Conservation (phyloP, 1,140 invertebrate genomes). For the Acromyrmex charruanus region DNA sequence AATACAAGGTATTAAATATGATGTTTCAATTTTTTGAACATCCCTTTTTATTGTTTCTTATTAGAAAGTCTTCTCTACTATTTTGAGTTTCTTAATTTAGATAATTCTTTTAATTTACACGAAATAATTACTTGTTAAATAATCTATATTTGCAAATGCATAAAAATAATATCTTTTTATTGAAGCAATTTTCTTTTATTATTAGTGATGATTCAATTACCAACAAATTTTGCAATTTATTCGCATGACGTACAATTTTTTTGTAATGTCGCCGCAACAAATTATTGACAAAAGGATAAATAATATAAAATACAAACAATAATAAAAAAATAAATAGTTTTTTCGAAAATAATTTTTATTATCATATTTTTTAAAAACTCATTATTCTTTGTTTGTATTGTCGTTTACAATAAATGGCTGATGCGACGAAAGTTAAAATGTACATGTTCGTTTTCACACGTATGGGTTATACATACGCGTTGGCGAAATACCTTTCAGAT, state of each 20-base stretch:
- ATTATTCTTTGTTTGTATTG: neutral
- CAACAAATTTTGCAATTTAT: conserved; percentile 9
- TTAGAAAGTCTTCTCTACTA: neutral
- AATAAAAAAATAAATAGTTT: neutral
- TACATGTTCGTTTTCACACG: neutral
- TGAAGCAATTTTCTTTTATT: conserved; percentile 17
- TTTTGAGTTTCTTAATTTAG: neutral
- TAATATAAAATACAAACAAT: neutral
- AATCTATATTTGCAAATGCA: neutral
- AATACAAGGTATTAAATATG: neutral
- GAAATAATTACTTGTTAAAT: neutral
- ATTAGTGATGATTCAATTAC: neutral
- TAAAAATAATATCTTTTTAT: neutral
- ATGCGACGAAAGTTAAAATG: conserved; percentile 45
- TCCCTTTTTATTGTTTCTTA: neutral
- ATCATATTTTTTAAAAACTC: neutral
- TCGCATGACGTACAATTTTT: neutral
- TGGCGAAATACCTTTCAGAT: conserved; percentile 63
- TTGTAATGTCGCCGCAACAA: neutral
- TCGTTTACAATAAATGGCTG: conserved; percentile 7
- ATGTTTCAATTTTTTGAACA: neutral
- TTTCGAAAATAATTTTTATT: conserved; percentile 3
- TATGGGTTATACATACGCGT: neutral
- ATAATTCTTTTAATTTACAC: neutral
- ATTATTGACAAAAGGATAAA: neutral